A percentile compares a stretch with the other conserved stretches of the same genome.
These are phyloP conservation scores for Oreortyx pictus DNA, from an alignment of 2,797 vertebrate genomes.

Conservation along the genomic window DNA sequence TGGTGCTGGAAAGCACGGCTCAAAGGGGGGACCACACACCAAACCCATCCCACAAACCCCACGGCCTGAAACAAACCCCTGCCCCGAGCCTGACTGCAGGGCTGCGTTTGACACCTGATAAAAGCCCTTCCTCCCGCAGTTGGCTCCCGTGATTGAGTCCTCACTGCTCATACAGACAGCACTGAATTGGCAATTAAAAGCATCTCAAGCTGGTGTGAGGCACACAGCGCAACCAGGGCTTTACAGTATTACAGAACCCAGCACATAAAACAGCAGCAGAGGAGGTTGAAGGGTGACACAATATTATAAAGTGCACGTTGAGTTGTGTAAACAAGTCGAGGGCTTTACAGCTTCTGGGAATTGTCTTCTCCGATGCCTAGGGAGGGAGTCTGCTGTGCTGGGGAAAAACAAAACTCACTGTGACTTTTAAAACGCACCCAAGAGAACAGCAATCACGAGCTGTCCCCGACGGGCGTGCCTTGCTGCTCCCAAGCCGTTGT, in stretches of 20 bases:
- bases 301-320: neutral
- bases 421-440: neutral
- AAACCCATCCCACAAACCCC: neutral
- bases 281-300: neutral
- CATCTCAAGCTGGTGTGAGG: neutral
- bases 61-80: neutral
- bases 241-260: neutral
- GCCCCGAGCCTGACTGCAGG: neutral
- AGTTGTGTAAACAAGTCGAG: neutral
- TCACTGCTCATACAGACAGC: neutral
- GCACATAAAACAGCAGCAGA: neutral
- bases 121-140: neutral
- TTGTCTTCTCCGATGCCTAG: neutral
- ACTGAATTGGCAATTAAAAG: neutral
- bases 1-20: neutral
- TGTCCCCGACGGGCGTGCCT: neutral
- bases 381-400: neutral
- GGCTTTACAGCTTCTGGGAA: slow-evolving; percentile 12
- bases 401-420: neutral
- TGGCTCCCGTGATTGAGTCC: neutral
- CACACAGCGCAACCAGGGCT: neutral
- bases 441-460: neutral
- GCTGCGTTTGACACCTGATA: neutral
- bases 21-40: neutral
- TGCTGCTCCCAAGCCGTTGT: neutral